phyloP scores from a whole-genome alignment of 2,113 vertebrate species.

The Tragelaphus imberbis region DNA sequence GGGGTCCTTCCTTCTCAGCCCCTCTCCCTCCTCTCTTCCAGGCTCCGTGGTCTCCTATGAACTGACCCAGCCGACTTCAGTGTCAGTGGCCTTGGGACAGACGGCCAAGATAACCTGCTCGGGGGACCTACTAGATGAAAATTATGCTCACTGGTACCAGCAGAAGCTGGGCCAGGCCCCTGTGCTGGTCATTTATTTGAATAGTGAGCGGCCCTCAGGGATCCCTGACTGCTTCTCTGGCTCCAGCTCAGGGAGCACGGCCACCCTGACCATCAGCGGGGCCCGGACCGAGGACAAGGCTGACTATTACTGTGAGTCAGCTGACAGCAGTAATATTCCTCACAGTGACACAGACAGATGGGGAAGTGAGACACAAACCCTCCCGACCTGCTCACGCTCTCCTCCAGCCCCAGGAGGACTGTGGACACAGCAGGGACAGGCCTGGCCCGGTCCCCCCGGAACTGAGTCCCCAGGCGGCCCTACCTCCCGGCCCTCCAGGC shows the following conservation, averaged over 20 bases:
- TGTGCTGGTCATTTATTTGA: fast-evolving
- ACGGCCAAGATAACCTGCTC: neutral
- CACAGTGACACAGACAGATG: neutral
- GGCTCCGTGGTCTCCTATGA: neutral
- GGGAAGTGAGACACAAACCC: neutral
- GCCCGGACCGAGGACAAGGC: fast-evolving
- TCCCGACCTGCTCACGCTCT: fast-evolving
- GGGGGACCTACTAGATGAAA: fast-evolving
- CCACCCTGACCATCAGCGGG: neutral
- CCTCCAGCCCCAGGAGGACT: no score
- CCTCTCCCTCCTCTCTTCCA: fast-evolving
- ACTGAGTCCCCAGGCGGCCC: neutral
- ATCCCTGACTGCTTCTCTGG: neutral
- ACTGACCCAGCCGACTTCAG: fast-evolving
- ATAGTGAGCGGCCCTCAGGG: fast-evolving
- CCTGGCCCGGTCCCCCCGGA: neutral
- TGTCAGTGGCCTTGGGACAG: neutral
- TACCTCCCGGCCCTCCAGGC: no score
- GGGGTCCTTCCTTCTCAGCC: no score
- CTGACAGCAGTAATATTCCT: fast-evolving
- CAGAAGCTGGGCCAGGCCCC: neutral
- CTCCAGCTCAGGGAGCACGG: neutral
- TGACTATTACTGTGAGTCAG: neutral
- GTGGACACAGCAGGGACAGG: neutral
- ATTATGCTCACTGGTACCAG: fast-evolving